A percentile compares a stretch with the other conserved stretches of the same genome.
Evolutionary conservation across 2,888 invertebrate species (phyloP).

Genomic region (Augiades crinisus): DNA sequence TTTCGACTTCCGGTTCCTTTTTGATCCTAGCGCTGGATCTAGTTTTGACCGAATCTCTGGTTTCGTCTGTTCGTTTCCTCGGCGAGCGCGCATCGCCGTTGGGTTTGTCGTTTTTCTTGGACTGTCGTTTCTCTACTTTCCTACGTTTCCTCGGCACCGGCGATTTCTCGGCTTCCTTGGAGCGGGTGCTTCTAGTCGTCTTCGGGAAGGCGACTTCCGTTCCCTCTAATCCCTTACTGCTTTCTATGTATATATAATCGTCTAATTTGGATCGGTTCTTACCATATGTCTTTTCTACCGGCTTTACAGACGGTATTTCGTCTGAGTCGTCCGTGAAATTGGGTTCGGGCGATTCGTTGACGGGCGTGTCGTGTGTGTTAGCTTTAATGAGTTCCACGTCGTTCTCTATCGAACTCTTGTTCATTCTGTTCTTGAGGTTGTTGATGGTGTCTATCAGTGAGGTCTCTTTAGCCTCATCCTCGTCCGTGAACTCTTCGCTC

Average conservation of each 20-base stretch:
- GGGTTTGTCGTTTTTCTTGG: slow-evolving; percentile 37
- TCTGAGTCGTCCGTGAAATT: slow-evolving; percentile 42
- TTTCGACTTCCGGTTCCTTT: slow-evolving; percentile 32
- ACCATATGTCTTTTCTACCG: slow-evolving; percentile 67
- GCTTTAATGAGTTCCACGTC: slow-evolving; percentile 69
- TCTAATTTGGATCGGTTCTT: slow-evolving; percentile 67
- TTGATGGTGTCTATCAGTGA: slow-evolving; percentile 56
- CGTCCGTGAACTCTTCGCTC: slow-evolving; percentile 35
- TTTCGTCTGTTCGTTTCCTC: slow-evolving; percentile 33
- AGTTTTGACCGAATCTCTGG: not conserved
- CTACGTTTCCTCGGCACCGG: slow-evolving; percentile 66
- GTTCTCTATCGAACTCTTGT: slow-evolving; percentile 66
- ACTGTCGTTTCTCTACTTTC: slow-evolving; percentile 52
- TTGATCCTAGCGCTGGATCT: not conserved
- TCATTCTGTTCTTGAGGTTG: slow-evolving; percentile 58
- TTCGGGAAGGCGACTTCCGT: slow-evolving; percentile 64
- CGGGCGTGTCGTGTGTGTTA: slow-evolving; percentile 59
- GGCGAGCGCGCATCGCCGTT: slow-evolving; percentile 41
- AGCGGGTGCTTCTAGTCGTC: slow-evolving; percentile 48
- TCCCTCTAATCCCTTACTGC: slow-evolving; percentile 60
- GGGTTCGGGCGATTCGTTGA: slow-evolving; percentile 47
- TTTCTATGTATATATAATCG: slow-evolving; percentile 70
- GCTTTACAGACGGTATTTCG: slow-evolving; percentile 62
- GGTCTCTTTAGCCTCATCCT: slow-evolving; percentile 43
- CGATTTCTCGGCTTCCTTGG: slow-evolving; percentile 43